Percentiles rank a stretch among this genome's conserved stretches.
Conservation (phyloP, 2,113 vertebrate species). For the Sinocyclocheilus anophthalmus region DNA sequence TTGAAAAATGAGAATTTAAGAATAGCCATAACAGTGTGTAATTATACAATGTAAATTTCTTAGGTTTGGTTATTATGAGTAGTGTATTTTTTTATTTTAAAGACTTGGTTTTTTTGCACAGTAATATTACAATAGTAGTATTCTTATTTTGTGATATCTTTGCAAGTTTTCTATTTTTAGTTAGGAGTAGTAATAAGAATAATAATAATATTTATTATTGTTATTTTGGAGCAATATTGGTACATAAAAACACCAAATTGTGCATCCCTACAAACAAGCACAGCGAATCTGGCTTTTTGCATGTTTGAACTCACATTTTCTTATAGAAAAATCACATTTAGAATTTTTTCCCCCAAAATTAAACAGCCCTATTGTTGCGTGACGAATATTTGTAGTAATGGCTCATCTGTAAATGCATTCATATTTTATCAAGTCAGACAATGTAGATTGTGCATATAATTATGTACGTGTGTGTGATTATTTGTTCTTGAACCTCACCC, state of each 20-base stretch:
- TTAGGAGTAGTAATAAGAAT: too few species aligned
- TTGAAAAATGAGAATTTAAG: too few species aligned
- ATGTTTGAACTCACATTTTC: not conserved
- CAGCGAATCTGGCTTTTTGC: too few species aligned
- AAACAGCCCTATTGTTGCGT: not conserved
- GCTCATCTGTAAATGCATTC: not conserved
- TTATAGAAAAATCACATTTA: not conserved
- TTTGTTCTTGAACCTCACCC: constrained; percentile 52
- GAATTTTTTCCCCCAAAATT: not conserved
- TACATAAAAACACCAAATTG: not conserved
- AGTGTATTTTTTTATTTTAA: too few species aligned
- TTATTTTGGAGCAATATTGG: not conserved
- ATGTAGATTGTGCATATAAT: constrained; percentile 24
- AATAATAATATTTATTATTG: not conserved
- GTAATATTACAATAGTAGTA: too few species aligned
- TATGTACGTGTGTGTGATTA: constrained; percentile 41
- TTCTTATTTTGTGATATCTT: too few species aligned
- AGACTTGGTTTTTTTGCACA: too few species aligned
- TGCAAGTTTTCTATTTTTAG: too few species aligned
- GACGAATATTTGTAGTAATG: not conserved
- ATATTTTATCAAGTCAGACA: constrained; percentile 16
- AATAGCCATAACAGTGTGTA: not conserved
- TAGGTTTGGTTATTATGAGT: too few species aligned
- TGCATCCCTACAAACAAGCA: too few species aligned
- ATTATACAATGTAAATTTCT: not conserved